Percentiles rank a stretch among this genome's conserved stretches.
These are phyloP conservation scores for Rhagophthalmus giganteus DNA, from an alignment of 2,888 invertebrate genomes.

Conservation along the genomic window DNA sequence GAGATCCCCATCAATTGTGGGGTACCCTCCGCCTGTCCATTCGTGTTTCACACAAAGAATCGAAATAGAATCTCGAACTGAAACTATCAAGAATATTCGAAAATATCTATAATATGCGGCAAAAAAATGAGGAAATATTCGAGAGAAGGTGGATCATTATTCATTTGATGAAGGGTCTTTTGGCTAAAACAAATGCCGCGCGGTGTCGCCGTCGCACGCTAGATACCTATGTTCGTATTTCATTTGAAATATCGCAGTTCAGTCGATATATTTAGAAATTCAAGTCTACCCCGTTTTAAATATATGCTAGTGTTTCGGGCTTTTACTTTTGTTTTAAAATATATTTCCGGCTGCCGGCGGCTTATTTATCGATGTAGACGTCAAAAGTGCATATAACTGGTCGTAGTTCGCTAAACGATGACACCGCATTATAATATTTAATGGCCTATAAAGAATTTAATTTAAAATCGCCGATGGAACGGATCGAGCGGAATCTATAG, in stretches of 20 bases:
- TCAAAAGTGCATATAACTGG: slow-evolving; percentile 11
- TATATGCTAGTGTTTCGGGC: slow-evolving; percentile 21
- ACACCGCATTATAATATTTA: background rate
- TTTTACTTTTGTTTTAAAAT: slow-evolving; percentile 28
- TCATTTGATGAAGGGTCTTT: slow-evolving; percentile 44
- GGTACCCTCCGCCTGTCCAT: background rate
- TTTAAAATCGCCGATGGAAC: background rate
- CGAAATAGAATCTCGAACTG: no score
- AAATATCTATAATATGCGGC: slow-evolving; percentile 21
- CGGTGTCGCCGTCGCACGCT: slow-evolving; percentile 41
- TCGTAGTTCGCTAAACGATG: background rate
- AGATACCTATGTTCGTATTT: slow-evolving; percentile 27
- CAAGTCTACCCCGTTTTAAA: slow-evolving; percentile 23
- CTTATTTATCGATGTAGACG: slow-evolving; percentile 23
- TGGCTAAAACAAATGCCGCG: slow-evolving; percentile 42
- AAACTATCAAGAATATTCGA: no score
- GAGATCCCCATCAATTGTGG: slow-evolving; percentile 4
- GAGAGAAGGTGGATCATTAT: slow-evolving; percentile 38
- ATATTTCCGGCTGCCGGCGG: slow-evolving; percentile 26
- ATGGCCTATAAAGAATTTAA: background rate
- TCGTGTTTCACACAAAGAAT: no score
- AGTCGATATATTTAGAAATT: slow-evolving; percentile 31
- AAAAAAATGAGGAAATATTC: slow-evolving; percentile 26
- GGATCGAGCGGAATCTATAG: no score
- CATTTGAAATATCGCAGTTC: slow-evolving; percentile 31